Base-by-base conservation (phyloP, 2,797 vertebrate species). In the Lepilemur ruficaudatus region DNA sequence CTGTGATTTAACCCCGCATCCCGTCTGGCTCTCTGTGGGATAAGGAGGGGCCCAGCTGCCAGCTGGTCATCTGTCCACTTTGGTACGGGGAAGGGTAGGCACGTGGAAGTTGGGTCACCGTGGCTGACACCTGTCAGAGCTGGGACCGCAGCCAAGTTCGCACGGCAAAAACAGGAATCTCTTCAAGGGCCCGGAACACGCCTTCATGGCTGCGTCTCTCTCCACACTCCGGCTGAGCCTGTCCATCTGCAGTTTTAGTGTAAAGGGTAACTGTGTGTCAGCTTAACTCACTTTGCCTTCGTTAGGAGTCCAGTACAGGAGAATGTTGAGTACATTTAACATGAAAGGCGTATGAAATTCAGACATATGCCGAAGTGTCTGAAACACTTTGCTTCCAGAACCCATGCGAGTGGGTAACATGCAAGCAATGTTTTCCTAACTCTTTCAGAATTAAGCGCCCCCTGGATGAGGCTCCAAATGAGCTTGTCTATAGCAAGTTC, bases 151-250 rank as follows among this genome's bases (percentile, higher is more conserved):
- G 65, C 48, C 30, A 3, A 2, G 35, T 72, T 63, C 22, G 5
- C 5, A 4, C 5, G 5, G 86, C 55, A 17, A 46, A 79, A 23
- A 30, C 25, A 13, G 15, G 25, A n/a, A 18, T 8, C 57, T n/a
- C 43, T n/a, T 15, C 28, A 23, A 22, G 50, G 43, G 23, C 32
- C 35, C n/a, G 28, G 48, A 9, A 14, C 57, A 23, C 2, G 0
- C 20, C 46, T 63, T 35, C 30, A 11, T 7, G 22, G 46, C 25
- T 6, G 20, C 2, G 0, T 43, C 76, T n/a, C 18, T 28, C 52
- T 35, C 25, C 2, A 23, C 0, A 0, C 41, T 70, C 38, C 41
- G 11, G 2, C 72, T 2, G 7, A 2, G 1, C 9, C 30, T 48
- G 46, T 52, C 52, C 15, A 1, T 7, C n/a, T 38, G 11, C 35